phyloP scores from a whole-genome alignment of 1,140 invertebrate species.

The Rhopalosiphum padi region DNA sequence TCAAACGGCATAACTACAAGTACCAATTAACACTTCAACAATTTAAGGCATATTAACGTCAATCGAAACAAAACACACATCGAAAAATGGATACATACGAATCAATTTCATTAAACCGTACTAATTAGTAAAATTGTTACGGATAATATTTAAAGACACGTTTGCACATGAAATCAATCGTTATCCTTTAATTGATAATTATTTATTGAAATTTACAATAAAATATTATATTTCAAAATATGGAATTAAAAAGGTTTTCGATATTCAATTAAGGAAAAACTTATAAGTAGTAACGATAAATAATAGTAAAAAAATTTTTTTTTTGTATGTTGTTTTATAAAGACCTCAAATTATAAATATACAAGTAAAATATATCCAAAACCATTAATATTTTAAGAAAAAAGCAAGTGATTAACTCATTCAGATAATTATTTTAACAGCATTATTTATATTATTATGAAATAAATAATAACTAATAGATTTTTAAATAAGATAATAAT shows the following conservation, averaged over 20 bases:
- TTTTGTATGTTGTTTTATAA: not conserved
- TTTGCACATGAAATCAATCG: not conserved
- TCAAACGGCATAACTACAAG: not conserved
- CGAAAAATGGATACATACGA: not conserved
- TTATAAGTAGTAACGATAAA: not conserved
- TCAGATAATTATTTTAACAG: not conserved
- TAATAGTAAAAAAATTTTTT: not conserved
- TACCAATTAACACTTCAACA: too few relatives aligned
- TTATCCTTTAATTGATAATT: not conserved
- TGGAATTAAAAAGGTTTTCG: not conserved
- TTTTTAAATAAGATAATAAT: too few relatives aligned
- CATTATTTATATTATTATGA: too few relatives aligned
- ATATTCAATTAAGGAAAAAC: not conserved
- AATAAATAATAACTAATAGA: too few relatives aligned
- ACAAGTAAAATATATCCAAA: not conserved
- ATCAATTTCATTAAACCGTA: conserved; percentile 36
- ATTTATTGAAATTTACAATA: not conserved
- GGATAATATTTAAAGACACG: conserved; percentile 16
- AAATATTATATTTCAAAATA: not conserved
- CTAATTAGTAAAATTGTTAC: conserved; percentile 35
- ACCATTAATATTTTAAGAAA: not conserved
- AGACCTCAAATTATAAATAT: not conserved
- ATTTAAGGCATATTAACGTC: not conserved
- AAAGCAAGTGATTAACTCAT: not conserved
- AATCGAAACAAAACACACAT: not conserved